phyloP scores from a whole-genome alignment of 2,113 vertebrate species.

The Megaceryle torquata region DNA sequence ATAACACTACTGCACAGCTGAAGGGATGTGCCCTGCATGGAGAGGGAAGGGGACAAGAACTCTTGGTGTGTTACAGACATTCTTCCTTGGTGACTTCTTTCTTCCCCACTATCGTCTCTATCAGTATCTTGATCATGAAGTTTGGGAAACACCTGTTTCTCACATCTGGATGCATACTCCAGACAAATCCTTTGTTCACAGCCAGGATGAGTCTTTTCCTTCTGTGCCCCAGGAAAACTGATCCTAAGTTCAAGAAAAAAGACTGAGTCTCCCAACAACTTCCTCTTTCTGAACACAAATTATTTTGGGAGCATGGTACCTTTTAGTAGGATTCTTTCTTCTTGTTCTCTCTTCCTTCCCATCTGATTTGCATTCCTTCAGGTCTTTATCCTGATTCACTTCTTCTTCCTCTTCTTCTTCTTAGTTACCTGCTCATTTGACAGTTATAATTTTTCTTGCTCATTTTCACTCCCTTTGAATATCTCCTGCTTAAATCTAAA shows the following conservation, averaged over 20 bases:
- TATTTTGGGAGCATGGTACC: background rate
- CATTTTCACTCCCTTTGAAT: background rate
- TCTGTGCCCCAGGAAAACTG: background rate
- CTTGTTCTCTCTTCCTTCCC: background rate
- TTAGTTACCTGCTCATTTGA: background rate
- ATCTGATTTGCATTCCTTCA: background rate
- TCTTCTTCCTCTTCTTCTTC: background rate
- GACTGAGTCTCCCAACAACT: background rate
- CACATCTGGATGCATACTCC: background rate
- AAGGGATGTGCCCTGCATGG: background rate
- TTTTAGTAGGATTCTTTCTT: background rate
- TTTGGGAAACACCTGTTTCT: background rate
- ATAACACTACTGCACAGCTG: background rate
- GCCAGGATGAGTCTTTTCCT: background rate
- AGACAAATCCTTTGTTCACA: background rate
- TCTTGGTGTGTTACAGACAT: background rate
- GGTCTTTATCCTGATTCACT: background rate
- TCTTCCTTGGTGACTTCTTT: background rate
- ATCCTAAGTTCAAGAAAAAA: background rate
- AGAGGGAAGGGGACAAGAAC: fast-evolving
- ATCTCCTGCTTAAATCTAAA: background rate
- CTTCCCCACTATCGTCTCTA: background rate
- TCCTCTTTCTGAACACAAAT: background rate
- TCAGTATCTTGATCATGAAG: background rate
- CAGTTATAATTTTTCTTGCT: background rate